Conservation (phyloP, 64 coral and sea anemone genomes). For the Porites lutea region DNA sequence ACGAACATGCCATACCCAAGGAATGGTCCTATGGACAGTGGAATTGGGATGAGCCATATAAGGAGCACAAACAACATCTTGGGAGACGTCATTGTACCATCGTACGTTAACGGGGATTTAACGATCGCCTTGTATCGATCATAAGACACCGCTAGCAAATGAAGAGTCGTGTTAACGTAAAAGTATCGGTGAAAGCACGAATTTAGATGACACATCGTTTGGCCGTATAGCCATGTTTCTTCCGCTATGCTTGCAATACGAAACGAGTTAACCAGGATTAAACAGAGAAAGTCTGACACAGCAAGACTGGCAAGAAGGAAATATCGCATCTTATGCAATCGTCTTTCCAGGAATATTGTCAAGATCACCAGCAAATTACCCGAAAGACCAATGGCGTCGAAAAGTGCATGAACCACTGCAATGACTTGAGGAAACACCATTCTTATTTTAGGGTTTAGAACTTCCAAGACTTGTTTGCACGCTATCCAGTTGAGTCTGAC, state of each 20-base stretch:
- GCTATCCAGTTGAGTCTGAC: too few relatives aligned
- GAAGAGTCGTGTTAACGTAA: not conserved
- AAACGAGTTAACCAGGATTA: not conserved
- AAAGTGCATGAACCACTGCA: not conserved
- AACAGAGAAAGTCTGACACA: not conserved
- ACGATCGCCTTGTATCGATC: constrained; percentile 7
- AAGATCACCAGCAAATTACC: not conserved
- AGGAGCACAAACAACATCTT: too few relatives aligned
- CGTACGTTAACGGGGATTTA: not conserved
- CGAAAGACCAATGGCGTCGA: not conserved
- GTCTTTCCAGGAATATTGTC: not conserved
- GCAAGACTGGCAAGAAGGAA: not conserved
- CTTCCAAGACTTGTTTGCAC: too few relatives aligned
- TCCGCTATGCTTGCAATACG: not conserved
- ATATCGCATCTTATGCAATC: constrained; percentile 6
- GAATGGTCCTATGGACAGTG: not conserved
- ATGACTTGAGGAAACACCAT: not conserved
- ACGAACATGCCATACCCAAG: not conserved
- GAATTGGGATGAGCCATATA: too few relatives aligned
- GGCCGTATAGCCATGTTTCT: constrained; percentile 6
- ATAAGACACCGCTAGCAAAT: constrained; percentile 1
- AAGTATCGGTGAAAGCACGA: not conserved
- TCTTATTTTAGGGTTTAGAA: too few relatives aligned
- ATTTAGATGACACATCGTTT: constrained; percentile 6
- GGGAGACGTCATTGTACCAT: not conserved